Percentiles rank a stretch among this genome's conserved stretches.
Conservation (phyloP, 1,140 invertebrate species). For the Halyomorpha halys region DNA sequence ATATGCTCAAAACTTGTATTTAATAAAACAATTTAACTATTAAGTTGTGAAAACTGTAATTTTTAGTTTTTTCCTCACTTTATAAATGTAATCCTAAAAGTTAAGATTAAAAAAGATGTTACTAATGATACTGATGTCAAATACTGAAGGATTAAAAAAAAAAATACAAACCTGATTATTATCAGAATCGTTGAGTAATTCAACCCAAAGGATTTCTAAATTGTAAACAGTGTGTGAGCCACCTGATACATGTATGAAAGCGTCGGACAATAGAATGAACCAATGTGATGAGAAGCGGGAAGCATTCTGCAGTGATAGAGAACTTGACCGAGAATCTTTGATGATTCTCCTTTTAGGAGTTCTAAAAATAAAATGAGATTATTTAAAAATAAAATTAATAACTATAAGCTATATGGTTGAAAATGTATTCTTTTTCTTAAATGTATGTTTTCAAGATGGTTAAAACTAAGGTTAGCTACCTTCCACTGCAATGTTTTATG, state of each 20-base stretch:
- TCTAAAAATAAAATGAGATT: constrained; percentile 32
- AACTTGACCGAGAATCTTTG: constrained; percentile 59
- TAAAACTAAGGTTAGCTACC: too few species aligned
- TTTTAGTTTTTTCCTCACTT: too few species aligned
- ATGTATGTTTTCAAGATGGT: too few species aligned
- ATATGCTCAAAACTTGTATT: too few species aligned
- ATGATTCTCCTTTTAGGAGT: constrained; percentile 60
- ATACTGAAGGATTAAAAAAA: background rate
- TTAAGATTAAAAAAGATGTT: too few species aligned
- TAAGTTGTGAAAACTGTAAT: too few species aligned
- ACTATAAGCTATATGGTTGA: too few species aligned
- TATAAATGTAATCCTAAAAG: too few species aligned
- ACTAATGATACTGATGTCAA: too few species aligned
- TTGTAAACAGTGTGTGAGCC: constrained; percentile 50
- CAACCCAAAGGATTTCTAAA: constrained; percentile 69
- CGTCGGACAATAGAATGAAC: constrained; percentile 65
- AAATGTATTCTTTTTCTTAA: too few species aligned
- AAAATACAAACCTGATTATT: constrained; percentile 38
- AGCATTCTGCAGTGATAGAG: constrained; percentile 54
- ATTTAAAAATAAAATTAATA: background rate
- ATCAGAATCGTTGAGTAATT: constrained; percentile 45
- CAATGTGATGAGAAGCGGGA: constrained; percentile 58
- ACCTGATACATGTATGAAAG: constrained; percentile 58
- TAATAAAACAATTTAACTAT: too few species aligned
- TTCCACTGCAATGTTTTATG: too few species aligned